A percentile compares a stretch with the other conserved stretches of the same genome.
These are phyloP conservation scores for Hipposideros larvatus DNA, from an alignment of 2,797 vertebrate genomes.

Conservation along the genomic window DNA sequence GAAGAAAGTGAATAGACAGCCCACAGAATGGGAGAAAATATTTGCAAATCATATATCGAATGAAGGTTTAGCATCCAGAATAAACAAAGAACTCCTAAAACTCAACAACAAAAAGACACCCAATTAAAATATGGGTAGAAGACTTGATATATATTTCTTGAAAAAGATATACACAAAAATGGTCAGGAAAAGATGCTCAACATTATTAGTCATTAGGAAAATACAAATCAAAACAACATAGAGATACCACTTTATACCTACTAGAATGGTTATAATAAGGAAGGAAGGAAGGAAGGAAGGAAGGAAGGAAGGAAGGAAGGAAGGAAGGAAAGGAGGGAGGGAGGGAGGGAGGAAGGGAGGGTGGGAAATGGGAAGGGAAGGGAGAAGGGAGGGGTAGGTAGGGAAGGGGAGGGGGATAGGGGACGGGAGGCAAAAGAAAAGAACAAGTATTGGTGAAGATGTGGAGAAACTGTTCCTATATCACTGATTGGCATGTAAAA, in stretches of 20 bases:
- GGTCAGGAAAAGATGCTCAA: neutral
- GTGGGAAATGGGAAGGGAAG: neutral
- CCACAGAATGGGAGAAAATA: neutral
- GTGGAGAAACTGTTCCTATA: neutral
- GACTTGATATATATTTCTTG: neutral
- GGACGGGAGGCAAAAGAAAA: neutral
- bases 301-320: too few species aligned
- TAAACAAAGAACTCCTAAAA: neutral
- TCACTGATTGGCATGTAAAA: neutral
- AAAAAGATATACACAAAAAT: neutral
- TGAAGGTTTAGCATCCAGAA: neutral
- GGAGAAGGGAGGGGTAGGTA: neutral
- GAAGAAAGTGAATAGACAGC: neutral
- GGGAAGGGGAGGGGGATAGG: neutral
- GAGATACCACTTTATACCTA: neutral
- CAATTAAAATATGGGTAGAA: neutral
- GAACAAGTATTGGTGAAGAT: neutral
- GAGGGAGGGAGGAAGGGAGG: too few species aligned
- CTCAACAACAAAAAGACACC: slow-evolving; percentile 27
- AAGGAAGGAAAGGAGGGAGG: too few species aligned
- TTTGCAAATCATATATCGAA: neutral
- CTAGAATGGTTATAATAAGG: neutral
- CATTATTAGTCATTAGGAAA: neutral
- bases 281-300: neutral
- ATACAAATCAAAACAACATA: neutral